Evolutionary conservation across 2,797 vertebrate species (phyloP), one percentile per base, ranked within the genome.

Genomic region (Premnoplex brunnescens): DNA sequence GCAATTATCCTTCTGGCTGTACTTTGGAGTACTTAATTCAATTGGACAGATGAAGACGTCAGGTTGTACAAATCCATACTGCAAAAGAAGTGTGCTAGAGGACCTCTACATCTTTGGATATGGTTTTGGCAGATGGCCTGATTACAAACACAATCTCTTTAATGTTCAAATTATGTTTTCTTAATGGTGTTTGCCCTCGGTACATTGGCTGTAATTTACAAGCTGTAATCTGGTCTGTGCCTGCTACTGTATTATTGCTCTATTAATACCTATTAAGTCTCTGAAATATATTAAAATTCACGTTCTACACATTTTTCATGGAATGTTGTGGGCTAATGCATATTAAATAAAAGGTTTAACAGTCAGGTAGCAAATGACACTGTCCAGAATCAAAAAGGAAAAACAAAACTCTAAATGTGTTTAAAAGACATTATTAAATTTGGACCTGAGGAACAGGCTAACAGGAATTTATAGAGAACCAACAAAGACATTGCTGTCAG

Each of bases 241-340:
- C 83, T 89, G 51, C 78, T 93, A 32, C 41, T 78, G 85, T 68
- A 89, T 88, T 97, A 91, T 84, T 95, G 76, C 59, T 82, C 80
- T 85, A 92, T 96, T 95, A 97, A 96, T 94, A 90, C 36, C 51
- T 88, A 77, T 96, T 95, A 94, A 73, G 88, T 85, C 73, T 51
- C 87, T 92, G 81, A 89, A 91, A 93, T 83, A 91, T 9, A 95
- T 93, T 95, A 81, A 91, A 93, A 93, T 79, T 91, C 56, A 73
- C 0, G 0, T 85, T 90, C 66, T 62, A 51, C 44, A 73, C 30
- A 91, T 95, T 94, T 92, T 88, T 96, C 76, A 83, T 77, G 1
- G 73, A 59, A 90, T 74, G 64, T 82, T 86, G 94, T 59, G 72
- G 67, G 51, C 41, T 77, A 88, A 95, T 73, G 30, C 36, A 79